Conservation (phyloP, 2,113 vertebrate species). For the Psilopogon haemacephalus region DNA sequence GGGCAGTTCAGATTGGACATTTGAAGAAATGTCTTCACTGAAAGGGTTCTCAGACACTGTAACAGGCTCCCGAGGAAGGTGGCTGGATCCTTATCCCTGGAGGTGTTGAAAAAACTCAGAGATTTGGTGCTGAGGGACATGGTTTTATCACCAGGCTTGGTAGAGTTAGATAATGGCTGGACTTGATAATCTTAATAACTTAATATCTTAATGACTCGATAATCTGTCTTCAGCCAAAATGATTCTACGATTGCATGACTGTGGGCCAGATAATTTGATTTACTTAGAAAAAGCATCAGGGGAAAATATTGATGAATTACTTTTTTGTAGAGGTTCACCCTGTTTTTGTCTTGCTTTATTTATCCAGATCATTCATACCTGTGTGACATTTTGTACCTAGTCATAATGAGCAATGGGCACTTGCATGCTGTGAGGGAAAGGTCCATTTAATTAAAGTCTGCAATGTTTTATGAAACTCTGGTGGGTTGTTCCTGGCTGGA, state of each 20-base stretch:
- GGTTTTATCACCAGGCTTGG: too few relatives aligned
- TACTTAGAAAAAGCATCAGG: neutral
- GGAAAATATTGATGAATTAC: neutral
- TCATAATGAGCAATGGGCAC: rapidly evolving
- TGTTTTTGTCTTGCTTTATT: neutral
- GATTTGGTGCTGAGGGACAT: too few relatives aligned
- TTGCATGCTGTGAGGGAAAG: neutral
- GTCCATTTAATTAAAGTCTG: neutral
- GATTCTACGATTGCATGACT: neutral
- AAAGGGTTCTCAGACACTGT: too few relatives aligned
- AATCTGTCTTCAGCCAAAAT: too few relatives aligned
- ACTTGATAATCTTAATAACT: too few relatives aligned
- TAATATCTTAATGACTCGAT: too few relatives aligned
- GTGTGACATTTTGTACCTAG: neutral
- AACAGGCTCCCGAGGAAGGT: too few relatives aligned
- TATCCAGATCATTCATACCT: neutral
- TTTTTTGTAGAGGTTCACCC: neutral
- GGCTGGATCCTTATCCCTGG: too few relatives aligned
- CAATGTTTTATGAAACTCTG: neutral
- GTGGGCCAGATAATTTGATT: neutral
- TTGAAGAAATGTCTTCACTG: too few relatives aligned
- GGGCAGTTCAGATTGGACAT: too few relatives aligned
- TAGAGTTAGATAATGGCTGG: too few relatives aligned
- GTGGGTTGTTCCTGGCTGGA: neutral
- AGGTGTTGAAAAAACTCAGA: too few relatives aligned